Percentiles rank a stretch among this genome's conserved stretches.
These are phyloP conservation scores for Ichneumoninae sp. DNA, from an alignment of 2,888 invertebrate species.

Conservation along the genomic window DNA sequence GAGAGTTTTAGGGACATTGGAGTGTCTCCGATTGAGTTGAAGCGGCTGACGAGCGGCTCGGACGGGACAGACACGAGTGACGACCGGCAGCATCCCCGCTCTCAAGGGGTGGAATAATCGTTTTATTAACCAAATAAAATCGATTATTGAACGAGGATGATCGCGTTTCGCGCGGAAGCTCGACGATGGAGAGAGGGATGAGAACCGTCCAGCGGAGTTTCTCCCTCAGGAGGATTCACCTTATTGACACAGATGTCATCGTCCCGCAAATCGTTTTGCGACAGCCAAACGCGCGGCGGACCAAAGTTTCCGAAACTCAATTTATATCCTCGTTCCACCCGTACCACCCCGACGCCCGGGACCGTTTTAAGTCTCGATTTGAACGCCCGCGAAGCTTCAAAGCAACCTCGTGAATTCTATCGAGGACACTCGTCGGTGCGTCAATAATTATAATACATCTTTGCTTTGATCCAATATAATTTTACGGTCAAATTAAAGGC, in stretches of 20 bases:
- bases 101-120: slow-evolving; percentile 71
- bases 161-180: slow-evolving; percentile 73
- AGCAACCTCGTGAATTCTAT: slow-evolving; percentile 47
- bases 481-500: not conserved
- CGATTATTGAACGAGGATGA: slow-evolving; percentile 82
- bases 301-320: slow-evolving; percentile 71
- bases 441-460: slow-evolving; percentile 54
- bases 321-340: slow-evolving; percentile 62
- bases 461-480: slow-evolving; percentile 2
- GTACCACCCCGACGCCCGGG: slow-evolving; percentile 7
- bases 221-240: slow-evolving; percentile 77
- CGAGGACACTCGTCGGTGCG: slow-evolving; percentile 48
- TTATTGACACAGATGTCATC: slow-evolving; percentile 84
- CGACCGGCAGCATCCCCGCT: slow-evolving; percentile 36
- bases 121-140: slow-evolving; percentile 84
- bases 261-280: slow-evolving; percentile 75
- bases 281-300: slow-evolving; percentile 72
- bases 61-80: slow-evolving; percentile 58
- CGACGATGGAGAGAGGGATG: slow-evolving; percentile 13
- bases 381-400: slow-evolving; percentile 49
- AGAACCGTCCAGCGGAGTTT: slow-evolving; percentile 60
- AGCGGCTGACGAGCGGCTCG: slow-evolving; percentile 35
- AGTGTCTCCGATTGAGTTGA: slow-evolving; percentile 49
- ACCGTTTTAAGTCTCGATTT: slow-evolving; percentile 46
- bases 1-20: slow-evolving; percentile 71